A percentile compares a stretch with the other conserved stretches of the same genome.
These are phyloP conservation scores for Mellivora capensis DNA, from an alignment of 2,113 vertebrate genomes.

Conservation along the genomic window DNA sequence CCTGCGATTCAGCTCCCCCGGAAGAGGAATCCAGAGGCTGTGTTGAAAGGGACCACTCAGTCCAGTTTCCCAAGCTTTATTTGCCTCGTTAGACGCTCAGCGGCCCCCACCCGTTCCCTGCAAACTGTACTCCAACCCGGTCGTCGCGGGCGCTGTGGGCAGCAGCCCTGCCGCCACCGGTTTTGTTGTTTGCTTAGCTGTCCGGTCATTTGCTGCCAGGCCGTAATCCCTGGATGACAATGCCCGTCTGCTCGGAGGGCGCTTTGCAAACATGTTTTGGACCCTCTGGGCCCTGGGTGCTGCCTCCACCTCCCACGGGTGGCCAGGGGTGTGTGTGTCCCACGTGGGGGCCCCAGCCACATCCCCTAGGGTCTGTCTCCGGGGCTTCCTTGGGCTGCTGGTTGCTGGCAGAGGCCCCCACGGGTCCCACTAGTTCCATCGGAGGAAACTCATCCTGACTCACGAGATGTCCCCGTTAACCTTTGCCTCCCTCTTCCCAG, in stretches of 20 bases:
- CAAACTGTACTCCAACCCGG: accelerated
- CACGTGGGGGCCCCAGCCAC: background rate
- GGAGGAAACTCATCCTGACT: background rate
- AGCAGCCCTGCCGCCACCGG: accelerated
- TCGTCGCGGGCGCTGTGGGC: accelerated
- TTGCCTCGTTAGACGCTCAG: accelerated
- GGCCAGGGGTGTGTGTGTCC: accelerated
- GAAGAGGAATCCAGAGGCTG: background rate
- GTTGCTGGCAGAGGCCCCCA: background rate
- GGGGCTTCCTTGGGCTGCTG: background rate
- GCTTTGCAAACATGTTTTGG: background rate
- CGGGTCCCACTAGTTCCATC: accelerated
- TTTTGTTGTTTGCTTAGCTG: accelerated
- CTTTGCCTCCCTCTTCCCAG: constrained; percentile 70
- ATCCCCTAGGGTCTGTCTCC: background rate
- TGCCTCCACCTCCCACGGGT: background rate
- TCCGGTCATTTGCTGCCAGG: accelerated
- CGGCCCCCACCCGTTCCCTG: background rate
- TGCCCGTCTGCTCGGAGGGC: accelerated
- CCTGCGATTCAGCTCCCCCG: background rate
- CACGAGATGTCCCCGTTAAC: background rate
- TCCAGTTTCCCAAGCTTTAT: background rate
- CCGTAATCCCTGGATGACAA: accelerated
- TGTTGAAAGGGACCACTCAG: background rate
- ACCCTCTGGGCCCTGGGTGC: too few species aligned